Conservation (phyloP, 2,888 invertebrate genomes). For the Lypha dubia region DNA sequence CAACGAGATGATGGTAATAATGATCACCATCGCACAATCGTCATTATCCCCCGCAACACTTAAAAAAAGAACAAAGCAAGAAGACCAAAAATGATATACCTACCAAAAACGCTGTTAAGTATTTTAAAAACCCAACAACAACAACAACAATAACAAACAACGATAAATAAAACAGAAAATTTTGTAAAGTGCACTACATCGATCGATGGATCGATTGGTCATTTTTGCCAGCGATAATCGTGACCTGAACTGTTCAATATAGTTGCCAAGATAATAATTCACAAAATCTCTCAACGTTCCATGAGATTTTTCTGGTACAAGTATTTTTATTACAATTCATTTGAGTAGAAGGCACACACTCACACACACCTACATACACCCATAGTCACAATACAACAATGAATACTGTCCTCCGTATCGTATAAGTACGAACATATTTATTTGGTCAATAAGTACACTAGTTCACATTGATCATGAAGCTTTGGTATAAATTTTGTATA, state of each 20-base stretch:
- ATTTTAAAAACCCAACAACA: constrained; percentile 52
- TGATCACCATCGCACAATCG: constrained; percentile 36
- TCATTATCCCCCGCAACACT: constrained; percentile 59
- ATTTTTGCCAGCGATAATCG: constrained; percentile 77
- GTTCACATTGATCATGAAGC: constrained; percentile 69
- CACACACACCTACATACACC: background rate
- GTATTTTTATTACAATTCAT: constrained; percentile 52
- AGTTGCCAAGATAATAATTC: constrained; percentile 75
- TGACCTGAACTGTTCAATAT: constrained; percentile 78
- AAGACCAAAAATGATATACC: constrained; percentile 1
- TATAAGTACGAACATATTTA: constrained; percentile 1
- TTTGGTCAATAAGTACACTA: constrained; percentile 35
- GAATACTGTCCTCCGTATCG: background rate
- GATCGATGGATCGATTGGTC: constrained; percentile 65
- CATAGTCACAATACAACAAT: background rate
- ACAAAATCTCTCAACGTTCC: constrained; percentile 63
- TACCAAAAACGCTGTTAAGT: constrained; percentile 23
- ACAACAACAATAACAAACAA: constrained; percentile 63
- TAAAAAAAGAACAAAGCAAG: background rate
- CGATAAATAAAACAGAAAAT: constrained; percentile 59
- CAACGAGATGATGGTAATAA: constrained; percentile 62
- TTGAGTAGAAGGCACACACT: constrained; percentile 11
- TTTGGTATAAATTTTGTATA: constrained; percentile 67
- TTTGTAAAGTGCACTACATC: constrained; percentile 63
- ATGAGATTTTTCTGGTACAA: constrained; percentile 44